These are phyloP conservation scores for Mormyrus hasselquistii DNA, from an alignment of 2,797 vertebrate genomes.

Conservation along the genomic window DNA sequence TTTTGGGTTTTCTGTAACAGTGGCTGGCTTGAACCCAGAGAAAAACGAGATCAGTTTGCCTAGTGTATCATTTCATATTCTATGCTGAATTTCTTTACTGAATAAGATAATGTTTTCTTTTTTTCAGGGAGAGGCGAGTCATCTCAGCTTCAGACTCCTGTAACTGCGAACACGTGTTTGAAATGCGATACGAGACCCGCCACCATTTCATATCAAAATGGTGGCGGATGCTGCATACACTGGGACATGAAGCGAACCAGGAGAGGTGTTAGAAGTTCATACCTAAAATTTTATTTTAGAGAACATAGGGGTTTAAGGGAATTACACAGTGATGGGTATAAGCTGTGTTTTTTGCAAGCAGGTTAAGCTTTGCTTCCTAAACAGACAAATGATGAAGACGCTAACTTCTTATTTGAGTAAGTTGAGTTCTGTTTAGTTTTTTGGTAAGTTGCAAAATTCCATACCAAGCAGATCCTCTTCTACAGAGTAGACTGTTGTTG, in stretches of 20 bases:
- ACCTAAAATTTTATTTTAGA: neutral
- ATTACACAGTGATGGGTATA: neutral
- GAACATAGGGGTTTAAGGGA: neutral
- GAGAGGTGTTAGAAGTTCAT: neutral
- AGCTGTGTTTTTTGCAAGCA: neutral
- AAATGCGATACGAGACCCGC: neutral
- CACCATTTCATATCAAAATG: neutral
- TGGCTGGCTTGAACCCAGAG: neutral
- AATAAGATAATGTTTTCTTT: neutral
- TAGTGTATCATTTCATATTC: neutral
- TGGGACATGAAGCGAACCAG: neutral
- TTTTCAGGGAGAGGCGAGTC: neutral
- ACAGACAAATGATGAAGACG: neutral
- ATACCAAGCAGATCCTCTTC: neutral
- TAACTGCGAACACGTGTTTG: slow-evolving; percentile 19
- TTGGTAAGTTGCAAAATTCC: neutral
- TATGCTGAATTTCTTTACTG: neutral
- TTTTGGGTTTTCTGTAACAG: neutral
- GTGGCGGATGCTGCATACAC: neutral
- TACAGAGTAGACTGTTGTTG: neutral
- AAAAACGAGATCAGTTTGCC: neutral
- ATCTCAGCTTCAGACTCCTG: neutral
- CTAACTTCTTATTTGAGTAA: neutral
- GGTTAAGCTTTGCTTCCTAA: neutral
- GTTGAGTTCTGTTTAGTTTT: neutral